Conservation (phyloP, 1,140 invertebrate species). For the Megalonaias nervosa region DNA sequence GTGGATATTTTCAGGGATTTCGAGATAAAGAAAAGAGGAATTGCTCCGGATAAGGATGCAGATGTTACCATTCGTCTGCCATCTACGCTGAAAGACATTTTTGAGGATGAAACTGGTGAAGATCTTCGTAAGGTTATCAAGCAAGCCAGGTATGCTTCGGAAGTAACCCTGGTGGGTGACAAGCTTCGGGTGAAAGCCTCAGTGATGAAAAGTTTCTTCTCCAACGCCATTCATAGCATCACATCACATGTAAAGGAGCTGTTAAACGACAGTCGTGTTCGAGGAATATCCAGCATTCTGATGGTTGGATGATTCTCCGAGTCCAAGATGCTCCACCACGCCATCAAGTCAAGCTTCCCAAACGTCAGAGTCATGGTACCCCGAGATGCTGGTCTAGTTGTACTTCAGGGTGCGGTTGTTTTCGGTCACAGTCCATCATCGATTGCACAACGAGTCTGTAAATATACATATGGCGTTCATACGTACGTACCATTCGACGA, state of each 20-base stretch:
- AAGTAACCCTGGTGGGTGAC: neutral
- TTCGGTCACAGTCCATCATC: conserved; percentile 12
- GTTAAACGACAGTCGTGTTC: neutral
- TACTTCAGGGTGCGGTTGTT: conserved; percentile 15
- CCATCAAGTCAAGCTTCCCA: neutral
- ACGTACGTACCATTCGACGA: neutral
- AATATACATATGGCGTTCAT: conserved; percentile 19
- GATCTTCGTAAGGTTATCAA: neutral
- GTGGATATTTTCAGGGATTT: conserved; percentile 12
- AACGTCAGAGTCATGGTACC: conserved; percentile 8
- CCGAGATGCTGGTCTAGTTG: conserved; percentile 11
- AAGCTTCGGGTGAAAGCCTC: conserved; percentile 7
- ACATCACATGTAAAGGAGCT: conserved; percentile 3
- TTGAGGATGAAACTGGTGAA: neutral
- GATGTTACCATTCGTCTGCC: conserved; percentile 7
- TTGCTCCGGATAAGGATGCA: neutral
- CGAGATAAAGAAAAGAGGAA: conserved; percentile 22
- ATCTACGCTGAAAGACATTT: conserved; percentile 2
- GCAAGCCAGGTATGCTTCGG: neutral
- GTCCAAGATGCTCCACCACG: conserved; percentile 1
- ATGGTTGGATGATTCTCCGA: conserved; percentile 17
- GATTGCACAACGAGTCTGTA: conserved; percentile 9
- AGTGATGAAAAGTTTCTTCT: conserved; percentile 11
- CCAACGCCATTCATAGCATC: conserved; percentile 5
- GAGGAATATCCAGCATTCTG: neutral